Conservation (phyloP, 2,888 invertebrate species). For the Agrypnus murinus region DNA sequence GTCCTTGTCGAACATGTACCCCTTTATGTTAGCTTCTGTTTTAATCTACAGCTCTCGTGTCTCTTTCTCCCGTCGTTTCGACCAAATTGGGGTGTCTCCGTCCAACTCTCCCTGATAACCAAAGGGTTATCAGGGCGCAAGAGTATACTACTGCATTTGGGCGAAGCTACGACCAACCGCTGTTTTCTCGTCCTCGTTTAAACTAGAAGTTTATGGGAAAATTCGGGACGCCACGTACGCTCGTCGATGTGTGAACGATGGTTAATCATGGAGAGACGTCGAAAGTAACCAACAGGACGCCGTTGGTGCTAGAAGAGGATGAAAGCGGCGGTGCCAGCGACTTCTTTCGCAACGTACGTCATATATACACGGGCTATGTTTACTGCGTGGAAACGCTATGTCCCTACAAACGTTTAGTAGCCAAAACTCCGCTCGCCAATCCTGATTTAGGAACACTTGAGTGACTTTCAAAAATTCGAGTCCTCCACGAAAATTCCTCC, state of each 20-base stretch:
- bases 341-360: conserved; percentile 59
- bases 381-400: conserved; percentile 66
- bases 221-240: conserved; percentile 52
- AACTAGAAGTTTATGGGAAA: conserved; percentile 52
- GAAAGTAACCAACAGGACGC: conserved; percentile 59
- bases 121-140: conserved; percentile 72
- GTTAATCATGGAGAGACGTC: conserved; percentile 69
- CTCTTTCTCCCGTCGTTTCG: conserved; percentile 60
- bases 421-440: conserved; percentile 65
- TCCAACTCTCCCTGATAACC: conserved; percentile 68
- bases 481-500: conserved; percentile 27
- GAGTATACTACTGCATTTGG: conserved; percentile 66
- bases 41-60: conserved; percentile 68
- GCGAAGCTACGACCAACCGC: conserved; percentile 62
- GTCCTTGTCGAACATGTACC: conserved; percentile 68
- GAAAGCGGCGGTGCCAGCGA: conserved; percentile 63
- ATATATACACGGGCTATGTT: conserved; percentile 64
- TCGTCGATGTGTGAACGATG: conserved; percentile 58
- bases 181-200: conserved; percentile 49
- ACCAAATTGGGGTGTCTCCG: conserved; percentile 52
- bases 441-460: conserved; percentile 60
- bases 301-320: conserved; percentile 65
- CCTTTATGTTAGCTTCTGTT: conserved; percentile 71
- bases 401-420: conserved; percentile 67
- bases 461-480: conserved; percentile 48